phyloP scores from a whole-genome alignment of 2,113 vertebrate species.

The Ornithorhynchus anatinus region DNA sequence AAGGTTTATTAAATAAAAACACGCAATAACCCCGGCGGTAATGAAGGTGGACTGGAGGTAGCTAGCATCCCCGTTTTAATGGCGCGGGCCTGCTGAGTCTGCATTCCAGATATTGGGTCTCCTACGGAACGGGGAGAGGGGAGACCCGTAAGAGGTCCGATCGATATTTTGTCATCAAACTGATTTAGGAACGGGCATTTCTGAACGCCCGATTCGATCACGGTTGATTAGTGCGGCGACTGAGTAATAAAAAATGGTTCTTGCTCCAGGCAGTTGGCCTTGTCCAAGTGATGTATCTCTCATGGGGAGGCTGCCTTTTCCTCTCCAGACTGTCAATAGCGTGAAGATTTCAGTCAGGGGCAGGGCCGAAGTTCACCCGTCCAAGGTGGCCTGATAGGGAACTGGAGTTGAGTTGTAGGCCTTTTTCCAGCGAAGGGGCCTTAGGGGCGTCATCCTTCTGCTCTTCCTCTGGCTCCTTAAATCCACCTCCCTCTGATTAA shows the following conservation, averaged over 20 bases:
- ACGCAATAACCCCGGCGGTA: constrained; percentile 34
- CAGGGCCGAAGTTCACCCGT: neutral
- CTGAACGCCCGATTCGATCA: constrained; percentile 1
- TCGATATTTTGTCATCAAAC: neutral
- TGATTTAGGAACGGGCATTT: constrained; percentile 27
- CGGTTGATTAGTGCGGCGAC: neutral
- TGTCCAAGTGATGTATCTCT: neutral
- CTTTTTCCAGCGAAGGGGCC: neutral
- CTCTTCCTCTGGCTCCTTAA: neutral
- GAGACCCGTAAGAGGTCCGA: neutral
- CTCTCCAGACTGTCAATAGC: neutral
- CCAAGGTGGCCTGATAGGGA: neutral
- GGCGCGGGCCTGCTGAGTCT: neutral
- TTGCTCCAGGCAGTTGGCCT: constrained; percentile 22
- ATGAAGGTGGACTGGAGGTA: constrained; percentile 42
- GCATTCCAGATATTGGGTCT: neutral
- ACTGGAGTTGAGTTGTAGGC: too few relatives aligned
- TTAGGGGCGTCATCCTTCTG: neutral
- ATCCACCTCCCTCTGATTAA: too few relatives aligned
- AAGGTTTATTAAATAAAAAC: constrained; percentile 76
- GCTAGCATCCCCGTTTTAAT: neutral
- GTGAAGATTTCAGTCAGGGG: neutral
- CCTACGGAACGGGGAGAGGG: neutral
- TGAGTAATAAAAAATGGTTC: neutral
- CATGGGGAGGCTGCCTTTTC: neutral